These are phyloP conservation scores for Pan troglodytes DNA, from an alignment of 2,113 vertebrate species.

Conservation along the genomic window NHGRI_mPanTro3-v2.1_pri NC_072409.2:101916001-101916500, in stretches of 20 bases:
- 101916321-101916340: not conserved
- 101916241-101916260: not conserved
- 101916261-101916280: not conserved
- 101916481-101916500: not conserved
- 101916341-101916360: not conserved
- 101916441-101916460: not conserved
- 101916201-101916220: not conserved
- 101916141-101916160: not conserved
- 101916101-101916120: not conserved
- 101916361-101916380: not conserved
- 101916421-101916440: not conserved
- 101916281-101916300: no score
- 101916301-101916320: not conserved
- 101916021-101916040: not conserved
- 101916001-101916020: not conserved
- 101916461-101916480: not conserved
- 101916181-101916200: not conserved
- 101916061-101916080: not conserved
- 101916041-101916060: no score
- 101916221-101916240: not conserved
- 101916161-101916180: not conserved
- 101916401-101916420: not conserved
- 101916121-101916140: not conserved
- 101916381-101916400: not conserved
- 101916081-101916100: not conserved